Evolutionary conservation across 1,140 invertebrate species (phyloP), one percentile per base, ranked within the genome.

Genomic region (Prorops nasuta): DNA sequence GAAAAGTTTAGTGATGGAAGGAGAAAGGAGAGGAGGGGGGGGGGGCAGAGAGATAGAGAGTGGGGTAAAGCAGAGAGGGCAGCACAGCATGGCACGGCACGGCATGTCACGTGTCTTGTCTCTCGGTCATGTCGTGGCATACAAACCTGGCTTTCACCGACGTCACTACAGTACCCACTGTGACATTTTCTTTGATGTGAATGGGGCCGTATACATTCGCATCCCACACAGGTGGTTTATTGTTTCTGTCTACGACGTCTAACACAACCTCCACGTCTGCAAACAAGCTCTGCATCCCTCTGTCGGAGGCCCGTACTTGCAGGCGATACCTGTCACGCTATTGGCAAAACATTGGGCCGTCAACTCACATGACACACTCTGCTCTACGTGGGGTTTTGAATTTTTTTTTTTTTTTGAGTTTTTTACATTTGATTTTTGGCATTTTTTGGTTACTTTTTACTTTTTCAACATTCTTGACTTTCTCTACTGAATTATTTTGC

Each of bases 141-240:
- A 94, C 91, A 89, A 92, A 94, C 92, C 92, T 94, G 83, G 92
- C 92, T 88, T 94, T 95, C 78, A 95, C 87, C 81, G 91, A 89
- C 81, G 90, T 94, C 84, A 96, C 91, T 86, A 92, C 87, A 81
- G 91, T 93, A 87, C 93, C 91, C 84, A 95, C 90, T 86, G 91
- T 93, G 84, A 94, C 90, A 89, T 95, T 95, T 90, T 96, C 93
- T 86, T 89, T 89, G 85, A 96, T 91, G 86, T 89, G 88, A 84
- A 92, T 92, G 82, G 92, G 92, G 81, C 92, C 91, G 86, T 96
- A 96, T 81, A 91, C 85, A 80, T 83, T 86, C 79, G 85, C 84
- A 83, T 95, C 91, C 92, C 92, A 96, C 77, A 94, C 84, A 79
- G 93, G 93, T 76, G 93, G 92, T 85, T 95, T 95, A 88, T 94